These are phyloP conservation scores for Tetropium fuscum DNA, from an alignment of 2,888 invertebrate genomes.

Conservation along the genomic window DNA sequence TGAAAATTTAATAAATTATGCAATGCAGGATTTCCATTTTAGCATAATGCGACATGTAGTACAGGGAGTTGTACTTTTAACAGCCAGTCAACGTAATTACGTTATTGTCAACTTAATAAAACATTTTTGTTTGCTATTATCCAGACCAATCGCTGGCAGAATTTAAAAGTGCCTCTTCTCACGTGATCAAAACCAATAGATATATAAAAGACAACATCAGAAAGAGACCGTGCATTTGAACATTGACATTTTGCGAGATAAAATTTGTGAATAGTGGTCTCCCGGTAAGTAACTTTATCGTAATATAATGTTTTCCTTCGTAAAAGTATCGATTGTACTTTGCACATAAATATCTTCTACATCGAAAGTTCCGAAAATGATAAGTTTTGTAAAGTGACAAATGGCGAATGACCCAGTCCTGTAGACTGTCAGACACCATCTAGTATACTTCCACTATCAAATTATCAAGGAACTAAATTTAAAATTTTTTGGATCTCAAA, in stretches of 20 bases:
- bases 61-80: constrained; percentile 27
- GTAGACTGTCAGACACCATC: too few relatives aligned
- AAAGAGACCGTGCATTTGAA: constrained; percentile 12
- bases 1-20: constrained; percentile 34
- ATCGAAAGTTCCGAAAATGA: too few relatives aligned
- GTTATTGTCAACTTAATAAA: constrained; percentile 38
- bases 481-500: too few relatives aligned
- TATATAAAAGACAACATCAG: constrained; percentile 28
- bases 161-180: constrained; percentile 38
- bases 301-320: background rate
- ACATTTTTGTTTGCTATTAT: constrained; percentile 39
- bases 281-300: constrained; percentile 16
- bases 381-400: too few relatives aligned
- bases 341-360: too few relatives aligned
- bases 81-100: constrained; percentile 33
- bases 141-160: constrained; percentile 33
- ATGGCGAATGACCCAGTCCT: too few relatives aligned
- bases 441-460: too few relatives aligned
- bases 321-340: too few relatives aligned
- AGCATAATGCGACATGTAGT: constrained; percentile 29
- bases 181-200: constrained; percentile 12
- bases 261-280: constrained; percentile 6
- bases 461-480: too few relatives aligned
- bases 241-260: constrained; percentile 14
- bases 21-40: constrained; percentile 21